phyloP scores from a whole-genome alignment of 2,113 vertebrate genomes.

The Leucosticte australis region DNA sequence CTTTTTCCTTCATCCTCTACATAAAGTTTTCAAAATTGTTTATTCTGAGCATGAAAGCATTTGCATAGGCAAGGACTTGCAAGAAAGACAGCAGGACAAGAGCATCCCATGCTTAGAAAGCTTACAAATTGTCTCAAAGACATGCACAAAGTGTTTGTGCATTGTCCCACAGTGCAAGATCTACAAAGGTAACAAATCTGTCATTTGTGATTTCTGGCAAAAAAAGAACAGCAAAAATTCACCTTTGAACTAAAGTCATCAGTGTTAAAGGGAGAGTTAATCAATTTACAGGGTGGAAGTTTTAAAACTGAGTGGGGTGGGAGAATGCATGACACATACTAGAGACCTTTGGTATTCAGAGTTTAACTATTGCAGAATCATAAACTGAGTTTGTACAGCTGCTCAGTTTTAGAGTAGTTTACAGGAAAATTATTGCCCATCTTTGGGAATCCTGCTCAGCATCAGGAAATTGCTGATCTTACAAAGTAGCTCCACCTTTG shows the following conservation, averaged over 20 bases:
- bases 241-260: background rate
- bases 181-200: background rate
- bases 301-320: background rate
- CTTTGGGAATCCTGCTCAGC: background rate
- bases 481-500: background rate
- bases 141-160: background rate
- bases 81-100: background rate
- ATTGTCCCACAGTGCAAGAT: background rate
- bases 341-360: background rate
- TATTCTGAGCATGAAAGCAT: background rate
- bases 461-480: background rate
- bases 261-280: background rate
- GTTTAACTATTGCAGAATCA: background rate
- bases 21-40: background rate
- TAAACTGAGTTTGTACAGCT: background rate
- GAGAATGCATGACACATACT: background rate
- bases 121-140: background rate
- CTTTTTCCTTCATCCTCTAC: background rate
- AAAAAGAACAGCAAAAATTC: background rate
- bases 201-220: background rate
- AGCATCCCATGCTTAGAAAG: background rate
- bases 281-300: rapidly evolving
- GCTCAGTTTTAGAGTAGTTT: background rate
- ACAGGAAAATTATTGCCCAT: background rate
- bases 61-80: background rate